Evolutionary conservation across 2,113 vertebrate species (phyloP).

Genomic region (Plecturocebus donacophilus): DNA sequence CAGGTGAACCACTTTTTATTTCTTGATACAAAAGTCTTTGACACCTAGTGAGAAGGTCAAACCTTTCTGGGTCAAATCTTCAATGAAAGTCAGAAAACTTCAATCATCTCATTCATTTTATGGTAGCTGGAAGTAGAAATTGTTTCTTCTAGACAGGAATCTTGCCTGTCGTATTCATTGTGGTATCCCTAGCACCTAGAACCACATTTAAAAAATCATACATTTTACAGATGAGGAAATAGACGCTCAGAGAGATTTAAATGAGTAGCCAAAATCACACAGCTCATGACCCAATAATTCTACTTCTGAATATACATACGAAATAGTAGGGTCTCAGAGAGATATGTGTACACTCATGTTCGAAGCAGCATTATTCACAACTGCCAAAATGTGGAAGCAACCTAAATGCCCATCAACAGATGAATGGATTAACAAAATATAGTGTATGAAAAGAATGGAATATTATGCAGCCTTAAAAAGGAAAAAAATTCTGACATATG

Average conservation of each 20-base stretch:
- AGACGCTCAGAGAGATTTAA: not conserved
- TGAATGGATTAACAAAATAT: not conserved
- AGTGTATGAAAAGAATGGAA: not conserved
- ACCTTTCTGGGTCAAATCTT: not conserved
- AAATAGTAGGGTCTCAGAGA: not conserved
- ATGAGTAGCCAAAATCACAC: not conserved
- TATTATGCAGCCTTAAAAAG: not conserved
- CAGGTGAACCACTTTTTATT: not conserved
- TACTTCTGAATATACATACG: not conserved
- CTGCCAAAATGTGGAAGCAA: not conserved
- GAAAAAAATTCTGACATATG: not conserved
- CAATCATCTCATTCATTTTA: not conserved
- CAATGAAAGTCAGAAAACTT: not conserved
- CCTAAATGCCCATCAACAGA: not conserved
- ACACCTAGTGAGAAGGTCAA: not conserved
- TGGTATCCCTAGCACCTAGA: not conserved
- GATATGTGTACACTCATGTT: not conserved
- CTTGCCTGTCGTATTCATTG: not conserved
- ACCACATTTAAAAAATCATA: not conserved
- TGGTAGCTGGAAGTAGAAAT: not conserved
- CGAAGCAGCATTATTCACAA: not conserved
- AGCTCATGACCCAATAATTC: not conserved
- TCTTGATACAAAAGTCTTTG: not conserved
- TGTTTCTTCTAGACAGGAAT: not conserved
- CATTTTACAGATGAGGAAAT: not conserved